Evolutionary conservation across 2,888 invertebrate species (phyloP).

Genomic region (Ichneumon xanthorius): DNA sequence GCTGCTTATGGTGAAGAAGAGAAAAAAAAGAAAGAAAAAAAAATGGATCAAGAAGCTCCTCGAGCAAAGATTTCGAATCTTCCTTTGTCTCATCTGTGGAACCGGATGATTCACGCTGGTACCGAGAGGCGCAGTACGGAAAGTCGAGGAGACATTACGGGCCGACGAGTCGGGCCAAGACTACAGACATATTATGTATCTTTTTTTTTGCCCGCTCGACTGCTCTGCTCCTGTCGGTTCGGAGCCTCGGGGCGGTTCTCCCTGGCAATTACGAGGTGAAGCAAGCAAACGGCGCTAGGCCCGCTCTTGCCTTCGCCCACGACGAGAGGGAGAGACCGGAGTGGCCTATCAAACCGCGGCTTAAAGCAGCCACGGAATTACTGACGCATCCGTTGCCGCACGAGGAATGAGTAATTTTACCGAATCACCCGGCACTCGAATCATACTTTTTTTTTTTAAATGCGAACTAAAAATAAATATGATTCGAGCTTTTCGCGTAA

Average conservation of each 20-base stretch:
- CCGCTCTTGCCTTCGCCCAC: background rate
- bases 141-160: slow-evolving; percentile 29
- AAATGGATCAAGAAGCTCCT: slow-evolving; percentile 47
- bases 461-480: background rate
- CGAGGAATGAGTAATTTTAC: slow-evolving; percentile 33
- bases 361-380: slow-evolving; percentile 41
- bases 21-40: background rate
- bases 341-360: slow-evolving; percentile 38
- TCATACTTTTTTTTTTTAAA: background rate
- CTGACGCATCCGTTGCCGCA: slow-evolving; percentile 4
- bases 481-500: background rate
- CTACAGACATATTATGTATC: slow-evolving; percentile 7
- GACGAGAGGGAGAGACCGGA: background rate
- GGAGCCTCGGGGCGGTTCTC: slow-evolving; percentile 24
- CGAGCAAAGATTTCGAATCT: slow-evolving; percentile 30
- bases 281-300: slow-evolving; percentile 45
- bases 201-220: background rate
- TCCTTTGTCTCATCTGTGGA: slow-evolving; percentile 40
- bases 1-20: slow-evolving; percentile 26
- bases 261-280: slow-evolving; percentile 43
- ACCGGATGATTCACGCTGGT: slow-evolving; percentile 21
- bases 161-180: slow-evolving; percentile 17
- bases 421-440: slow-evolving; percentile 14
- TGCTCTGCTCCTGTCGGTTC: slow-evolving; percentile 17
- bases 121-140: background rate